phyloP scores from a whole-genome alignment of 2,113 vertebrate species.

The Boleophthalmus pectinirostris region DNA sequence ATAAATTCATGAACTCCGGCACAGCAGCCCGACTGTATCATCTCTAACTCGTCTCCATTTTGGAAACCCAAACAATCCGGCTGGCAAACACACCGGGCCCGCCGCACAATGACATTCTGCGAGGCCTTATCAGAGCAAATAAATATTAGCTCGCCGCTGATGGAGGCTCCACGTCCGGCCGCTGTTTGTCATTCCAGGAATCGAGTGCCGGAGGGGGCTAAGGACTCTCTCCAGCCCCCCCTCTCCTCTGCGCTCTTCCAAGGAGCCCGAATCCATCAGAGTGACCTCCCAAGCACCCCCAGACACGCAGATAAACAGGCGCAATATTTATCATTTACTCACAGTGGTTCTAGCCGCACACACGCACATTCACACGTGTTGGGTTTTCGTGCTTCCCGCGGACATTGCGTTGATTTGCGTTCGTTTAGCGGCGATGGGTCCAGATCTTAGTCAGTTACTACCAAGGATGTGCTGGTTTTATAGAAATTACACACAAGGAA shows the following conservation, averaged over 20 bases:
- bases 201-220: constrained; percentile 37
- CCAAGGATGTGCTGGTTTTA: no score
- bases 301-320: constrained; percentile 60
- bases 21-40: constrained; percentile 22
- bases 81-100: constrained; percentile 21
- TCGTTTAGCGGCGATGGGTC: no score
- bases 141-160: constrained; percentile 59
- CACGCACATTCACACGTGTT: neutral
- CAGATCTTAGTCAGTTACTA: no score
- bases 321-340: constrained; percentile 60
- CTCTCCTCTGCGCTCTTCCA: constrained; percentile 31
- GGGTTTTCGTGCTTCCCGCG: no score
- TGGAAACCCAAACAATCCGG: constrained; percentile 42
- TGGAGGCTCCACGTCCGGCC: constrained; percentile 42
- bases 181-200: constrained; percentile 56
- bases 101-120: constrained; percentile 53
- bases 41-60: constrained; percentile 42
- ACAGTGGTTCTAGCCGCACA: neutral
- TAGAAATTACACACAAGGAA: no score
- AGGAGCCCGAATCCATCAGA: constrained; percentile 47
- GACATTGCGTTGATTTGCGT: no score
- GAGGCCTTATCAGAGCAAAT: constrained; percentile 54
- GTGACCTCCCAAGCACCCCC: constrained; percentile 51
- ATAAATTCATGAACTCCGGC: neutral
- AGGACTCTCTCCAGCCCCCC: constrained; percentile 30